phyloP scores from a whole-genome alignment of 2,113 vertebrate genomes.

The Megalops atlanticus region DNA sequence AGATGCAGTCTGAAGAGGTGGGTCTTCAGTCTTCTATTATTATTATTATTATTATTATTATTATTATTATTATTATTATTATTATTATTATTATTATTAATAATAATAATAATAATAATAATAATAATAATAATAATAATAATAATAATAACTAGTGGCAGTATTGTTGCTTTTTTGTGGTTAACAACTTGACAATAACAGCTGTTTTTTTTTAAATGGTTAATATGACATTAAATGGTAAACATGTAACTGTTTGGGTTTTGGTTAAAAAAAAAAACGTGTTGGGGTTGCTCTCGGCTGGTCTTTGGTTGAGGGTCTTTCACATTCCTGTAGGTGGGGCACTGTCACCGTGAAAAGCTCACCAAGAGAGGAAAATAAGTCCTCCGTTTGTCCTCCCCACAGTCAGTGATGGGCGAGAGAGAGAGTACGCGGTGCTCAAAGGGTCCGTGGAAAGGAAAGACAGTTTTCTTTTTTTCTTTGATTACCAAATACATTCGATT shows the following conservation, averaged over 20 bases:
- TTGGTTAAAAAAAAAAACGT: too few relatives aligned
- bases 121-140: neutral
- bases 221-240: too few relatives aligned
- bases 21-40: too few relatives aligned
- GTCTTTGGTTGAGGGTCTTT: conserved; percentile 4
- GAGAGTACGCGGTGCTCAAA: conserved; percentile 27
- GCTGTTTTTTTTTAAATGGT: too few relatives aligned
- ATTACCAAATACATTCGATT: neutral
- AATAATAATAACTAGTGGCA: neutral
- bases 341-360: conserved; percentile 46
- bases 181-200: neutral
- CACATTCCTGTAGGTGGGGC: conserved; percentile 55
- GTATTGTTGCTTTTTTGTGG: neutral
- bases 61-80: too few relatives aligned
- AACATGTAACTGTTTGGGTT: too few relatives aligned
- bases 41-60: too few relatives aligned
- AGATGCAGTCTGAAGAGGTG: too few relatives aligned
- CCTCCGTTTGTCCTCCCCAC: conserved; percentile 13
- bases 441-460: conserved; percentile 23
- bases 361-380: conserved; percentile 18
- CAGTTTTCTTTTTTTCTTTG: neutral
- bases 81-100: neutral
- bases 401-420: conserved; percentile 30
- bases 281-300: neutral
- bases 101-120: neutral